Base-by-base conservation (phyloP, 2,888 invertebrate species). In the Cremastinae sp. region DNA sequence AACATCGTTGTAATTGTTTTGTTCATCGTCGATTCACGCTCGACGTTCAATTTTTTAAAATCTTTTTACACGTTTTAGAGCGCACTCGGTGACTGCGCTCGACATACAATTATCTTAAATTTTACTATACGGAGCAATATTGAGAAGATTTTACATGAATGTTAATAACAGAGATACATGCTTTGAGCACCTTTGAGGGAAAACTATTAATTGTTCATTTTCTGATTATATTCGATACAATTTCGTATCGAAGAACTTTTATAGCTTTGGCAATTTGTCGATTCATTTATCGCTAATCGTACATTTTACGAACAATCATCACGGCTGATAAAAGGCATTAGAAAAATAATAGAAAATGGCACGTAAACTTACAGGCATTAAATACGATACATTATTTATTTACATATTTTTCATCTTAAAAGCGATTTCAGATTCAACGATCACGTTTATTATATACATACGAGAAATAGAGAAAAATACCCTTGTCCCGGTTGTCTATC, bases 331-430 rank as follows among this genome's bases (percentile, higher is more conserved):
- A 10, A 16, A 35, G 35, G 43, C 65, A n/a, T 66, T 73, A 73
- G 14, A 73, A 73, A 66, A 73, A 66, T 66, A 73, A 73, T 59
- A 12, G 43, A 43, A 35, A 70, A 70, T 53, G n/a, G 16, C 69
- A 69, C 59, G 41, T 7, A 37, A 16, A n/a, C n/a, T 16, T 9
- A 16, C 5, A 14, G 3, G 47, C 28, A 10, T 47, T 18, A 47
- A 61, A 14, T 16, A 43, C n/a, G 37, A 7, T 18, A 56, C 18
- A 43, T 45, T 61, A 16, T 37, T 56, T 37, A 16, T 56, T 56
- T 4, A 37, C 18, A 39, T 16, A 37, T 2, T 39, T 56, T 16
- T 2, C 8, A n/a, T n/a, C n/a, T n/a, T n/a, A n/a, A n/a, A n/a
- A n/a, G n/a, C n/a, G n/a, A n/a, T n/a, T n/a, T n/a, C n/a, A n/a